These are phyloP conservation scores for Cylindroiulus punctatus DNA, from an alignment of 2,888 invertebrate species.

Conservation along the genomic window DNA sequence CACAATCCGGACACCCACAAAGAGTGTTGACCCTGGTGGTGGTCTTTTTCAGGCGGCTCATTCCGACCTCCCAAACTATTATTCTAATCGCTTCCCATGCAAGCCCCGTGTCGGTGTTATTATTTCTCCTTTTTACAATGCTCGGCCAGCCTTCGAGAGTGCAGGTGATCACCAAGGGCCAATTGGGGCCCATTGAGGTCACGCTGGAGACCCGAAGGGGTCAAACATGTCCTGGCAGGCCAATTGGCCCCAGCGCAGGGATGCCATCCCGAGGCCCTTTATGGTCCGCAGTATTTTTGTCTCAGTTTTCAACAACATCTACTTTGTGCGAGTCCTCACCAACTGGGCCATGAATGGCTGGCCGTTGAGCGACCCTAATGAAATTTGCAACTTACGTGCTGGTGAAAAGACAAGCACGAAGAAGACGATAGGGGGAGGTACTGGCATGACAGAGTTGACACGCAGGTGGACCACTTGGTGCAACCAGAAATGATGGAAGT, in stretches of 20 bases:
- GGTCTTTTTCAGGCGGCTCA: conserved; percentile 16
- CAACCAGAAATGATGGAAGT: neutral
- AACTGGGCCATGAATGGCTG: neutral
- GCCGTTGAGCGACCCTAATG: neutral
- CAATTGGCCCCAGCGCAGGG: neutral
- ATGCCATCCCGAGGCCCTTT: conserved; percentile 5
- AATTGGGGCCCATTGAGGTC: neutral
- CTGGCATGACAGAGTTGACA: neutral
- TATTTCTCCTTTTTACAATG: conserved; percentile 7
- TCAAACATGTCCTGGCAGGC: neutral
- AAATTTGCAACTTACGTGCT: neutral
- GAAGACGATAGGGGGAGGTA: neutral
- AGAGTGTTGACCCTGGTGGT: conserved; percentile 32
- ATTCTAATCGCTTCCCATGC: neutral
- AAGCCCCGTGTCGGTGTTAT: conserved; percentile 20
- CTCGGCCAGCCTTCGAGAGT: neutral
- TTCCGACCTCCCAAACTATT: conserved; percentile 27
- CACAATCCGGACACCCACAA: conserved; percentile 4
- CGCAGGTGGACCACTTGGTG: conserved; percentile 20
- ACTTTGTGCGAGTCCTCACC: neutral
- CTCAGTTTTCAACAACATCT: conserved; percentile 14
- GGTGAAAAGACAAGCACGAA: neutral
- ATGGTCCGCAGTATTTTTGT: neutral
- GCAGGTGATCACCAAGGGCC: conserved; percentile 27
- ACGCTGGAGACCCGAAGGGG: neutral